phyloP scores from a whole-genome alignment of 2,888 invertebrate genomes.

The Mythimna pallens region DNA sequence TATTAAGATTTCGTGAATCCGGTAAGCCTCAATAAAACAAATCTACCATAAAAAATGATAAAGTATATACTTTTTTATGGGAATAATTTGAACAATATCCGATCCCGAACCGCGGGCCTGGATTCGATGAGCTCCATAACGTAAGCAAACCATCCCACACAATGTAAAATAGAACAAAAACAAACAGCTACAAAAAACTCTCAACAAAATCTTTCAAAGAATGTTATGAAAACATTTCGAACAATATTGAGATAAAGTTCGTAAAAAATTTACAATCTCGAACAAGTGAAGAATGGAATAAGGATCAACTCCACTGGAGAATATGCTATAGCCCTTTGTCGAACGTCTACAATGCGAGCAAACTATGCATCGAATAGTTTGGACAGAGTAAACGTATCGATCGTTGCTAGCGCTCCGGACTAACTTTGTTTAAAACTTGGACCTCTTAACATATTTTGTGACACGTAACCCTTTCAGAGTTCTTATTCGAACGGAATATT shows the following conservation, averaged over 20 bases:
- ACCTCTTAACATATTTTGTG: constrained; percentile 69
- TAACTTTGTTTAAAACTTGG: constrained; percentile 69
- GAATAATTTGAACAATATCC: too few relatives aligned
- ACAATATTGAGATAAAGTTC: constrained; percentile 39
- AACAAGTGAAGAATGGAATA: constrained; percentile 35
- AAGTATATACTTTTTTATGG: too few relatives aligned
- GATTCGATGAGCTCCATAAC: too few relatives aligned
- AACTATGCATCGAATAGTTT: constrained; percentile 45
- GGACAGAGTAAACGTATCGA: constrained; percentile 66
- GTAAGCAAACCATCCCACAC: background rate
- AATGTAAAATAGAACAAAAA: background rate
- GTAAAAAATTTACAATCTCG: constrained; percentile 37
- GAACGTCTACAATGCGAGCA: constrained; percentile 20
- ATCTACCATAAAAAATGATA: too few relatives aligned
- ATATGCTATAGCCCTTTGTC: constrained; percentile 18
- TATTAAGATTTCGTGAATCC: too few relatives aligned
- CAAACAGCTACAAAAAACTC: background rate
- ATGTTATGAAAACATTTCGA: constrained; percentile 42
- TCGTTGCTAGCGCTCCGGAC: constrained; percentile 53
- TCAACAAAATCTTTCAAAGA: constrained; percentile 5
- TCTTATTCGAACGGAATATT: constrained; percentile 52
- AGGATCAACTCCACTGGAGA: constrained; percentile 29
- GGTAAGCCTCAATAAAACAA: too few relatives aligned
- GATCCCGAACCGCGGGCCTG: too few relatives aligned
- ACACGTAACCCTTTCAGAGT: constrained; percentile 50